Percentiles rank a stretch among this genome's conserved stretches.
Conservation (phyloP, 2,797 vertebrate genomes). For the Ficedula albicollis region DNA sequence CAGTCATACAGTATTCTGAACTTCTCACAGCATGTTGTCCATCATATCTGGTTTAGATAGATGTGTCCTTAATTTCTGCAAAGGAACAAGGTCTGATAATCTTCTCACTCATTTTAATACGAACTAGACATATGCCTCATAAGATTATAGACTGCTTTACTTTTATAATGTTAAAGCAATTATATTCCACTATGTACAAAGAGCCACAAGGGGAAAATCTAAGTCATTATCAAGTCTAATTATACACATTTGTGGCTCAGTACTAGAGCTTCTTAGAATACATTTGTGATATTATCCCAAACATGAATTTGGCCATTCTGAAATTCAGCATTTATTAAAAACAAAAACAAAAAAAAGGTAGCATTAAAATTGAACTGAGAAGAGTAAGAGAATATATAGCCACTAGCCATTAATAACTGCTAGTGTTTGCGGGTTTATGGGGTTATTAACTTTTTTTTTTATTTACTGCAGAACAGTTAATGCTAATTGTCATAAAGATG, state of each 20-base stretch:
- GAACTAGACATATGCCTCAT: not conserved
- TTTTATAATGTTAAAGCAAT: constrained; percentile 10
- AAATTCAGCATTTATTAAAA: not conserved
- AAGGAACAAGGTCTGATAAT: not conserved
- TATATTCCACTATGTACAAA: constrained; percentile 10
- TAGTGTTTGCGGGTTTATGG: not conserved
- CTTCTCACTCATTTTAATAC: not conserved
- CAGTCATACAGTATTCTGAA: not conserved
- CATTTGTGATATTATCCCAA: not conserved
- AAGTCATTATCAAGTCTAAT: constrained; percentile 32
- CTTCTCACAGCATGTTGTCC: not conserved
- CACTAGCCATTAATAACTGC: not conserved
- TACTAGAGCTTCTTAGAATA: not conserved
- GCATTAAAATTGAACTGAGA: not conserved
- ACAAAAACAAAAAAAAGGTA: not conserved
- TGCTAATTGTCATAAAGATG: not conserved
- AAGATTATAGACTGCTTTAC: not conserved
- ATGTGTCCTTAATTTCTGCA: not conserved
- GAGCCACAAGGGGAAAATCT: constrained; percentile 28
- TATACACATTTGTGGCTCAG: not conserved
- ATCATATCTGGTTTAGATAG: not conserved
- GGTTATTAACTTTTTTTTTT: not conserved
- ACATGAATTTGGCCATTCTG: not conserved
- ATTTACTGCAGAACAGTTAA: not conserved
- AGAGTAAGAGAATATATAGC: not conserved